Evolutionary conservation across 2,797 vertebrate species (phyloP), one percentile per base, ranked within the genome.

Genomic region (Rhynchotus rufescens): DNA sequence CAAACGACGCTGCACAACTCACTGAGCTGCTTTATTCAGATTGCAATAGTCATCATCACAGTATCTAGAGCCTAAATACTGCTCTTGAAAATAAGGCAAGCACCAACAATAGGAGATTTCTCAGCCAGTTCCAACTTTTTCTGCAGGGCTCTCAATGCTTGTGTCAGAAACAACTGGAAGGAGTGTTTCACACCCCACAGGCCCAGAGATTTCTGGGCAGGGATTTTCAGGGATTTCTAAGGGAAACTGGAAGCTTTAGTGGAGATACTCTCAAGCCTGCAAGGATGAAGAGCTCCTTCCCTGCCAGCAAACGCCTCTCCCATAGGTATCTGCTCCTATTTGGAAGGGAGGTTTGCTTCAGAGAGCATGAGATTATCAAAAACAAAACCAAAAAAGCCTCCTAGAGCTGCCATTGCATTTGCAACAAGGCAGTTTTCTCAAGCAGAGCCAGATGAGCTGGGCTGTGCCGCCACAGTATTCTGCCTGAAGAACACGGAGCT

Each of bases 11-110:
- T 86, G 90, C 72, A 51, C 65, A 95, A 69, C 44, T 82, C 68
- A 88, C 66, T 91, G 90, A 92, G 72, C 89, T 93, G 69, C 62
- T 89, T 88, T 83, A 45, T 80, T 80, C 88, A 52, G 54, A 80
- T 15, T 49, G 62, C 42, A 93, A 77, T 2, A 88, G 86, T 80
- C 77, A 75, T 64, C 2, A 0, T 82, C 52, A 59, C 20, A 2
- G 61, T 61, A 88, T 54, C 86, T 51, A 82, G 61, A 38, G 82
- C 71, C 82, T 94, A 88, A 94, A 95, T 86, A 77, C 74, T 92
- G 72, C 68, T 94, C 91, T 81, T 91, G 67, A 93, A 65, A 93
- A 94, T 62, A 86, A 90, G 82, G 80, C 74, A 91, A 93, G 38
- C 25, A 60, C 69, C 68, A 91, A 74, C 64, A 76, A 90, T 36